Conservation (phyloP, 1,140 invertebrate genomes). For the Acromyrmex heyeri region DNA sequence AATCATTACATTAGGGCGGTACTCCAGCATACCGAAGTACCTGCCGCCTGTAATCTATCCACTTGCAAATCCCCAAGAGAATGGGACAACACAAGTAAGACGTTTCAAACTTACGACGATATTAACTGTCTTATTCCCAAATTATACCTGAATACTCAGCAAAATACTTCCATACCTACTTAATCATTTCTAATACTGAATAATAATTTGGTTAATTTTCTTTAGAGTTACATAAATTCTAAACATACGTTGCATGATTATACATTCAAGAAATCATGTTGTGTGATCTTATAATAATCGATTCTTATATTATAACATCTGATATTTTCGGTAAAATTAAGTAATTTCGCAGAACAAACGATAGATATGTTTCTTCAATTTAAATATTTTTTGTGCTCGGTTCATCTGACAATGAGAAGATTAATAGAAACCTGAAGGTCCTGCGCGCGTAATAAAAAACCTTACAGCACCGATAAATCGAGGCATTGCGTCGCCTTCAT, state of each 20-base stretch:
- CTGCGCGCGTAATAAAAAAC: slow-evolving; percentile 28
- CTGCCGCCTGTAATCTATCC: slow-evolving; percentile 69
- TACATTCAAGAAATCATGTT: not conserved
- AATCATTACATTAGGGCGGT: slow-evolving; percentile 72
- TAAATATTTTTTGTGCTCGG: slow-evolving; percentile 32
- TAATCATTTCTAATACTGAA: not conserved
- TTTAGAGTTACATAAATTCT: not conserved
- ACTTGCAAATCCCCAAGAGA: slow-evolving; percentile 52
- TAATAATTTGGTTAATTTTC: not conserved
- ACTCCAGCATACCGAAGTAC: slow-evolving; percentile 65
- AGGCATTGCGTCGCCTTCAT: not conserved
- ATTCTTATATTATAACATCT: not conserved
- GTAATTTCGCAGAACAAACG: not conserved
- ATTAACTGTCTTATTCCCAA: slow-evolving; percentile 39
- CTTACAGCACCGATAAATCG: slow-evolving; percentile 41
- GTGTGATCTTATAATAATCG: too few species aligned
- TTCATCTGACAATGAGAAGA: not conserved
- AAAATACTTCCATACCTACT: not conserved
- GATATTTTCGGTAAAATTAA: slow-evolving; percentile 14
- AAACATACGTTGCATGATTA: not conserved
- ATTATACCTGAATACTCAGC: not conserved
- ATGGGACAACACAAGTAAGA: slow-evolving; percentile 38
- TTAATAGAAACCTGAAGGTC: slow-evolving; percentile 12
- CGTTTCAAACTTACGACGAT: slow-evolving; percentile 26
- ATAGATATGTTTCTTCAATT: not conserved